These are phyloP conservation scores for Micromesistius poutassou DNA, from an alignment of 2,797 vertebrate genomes.

Conservation along the genomic window DNA sequence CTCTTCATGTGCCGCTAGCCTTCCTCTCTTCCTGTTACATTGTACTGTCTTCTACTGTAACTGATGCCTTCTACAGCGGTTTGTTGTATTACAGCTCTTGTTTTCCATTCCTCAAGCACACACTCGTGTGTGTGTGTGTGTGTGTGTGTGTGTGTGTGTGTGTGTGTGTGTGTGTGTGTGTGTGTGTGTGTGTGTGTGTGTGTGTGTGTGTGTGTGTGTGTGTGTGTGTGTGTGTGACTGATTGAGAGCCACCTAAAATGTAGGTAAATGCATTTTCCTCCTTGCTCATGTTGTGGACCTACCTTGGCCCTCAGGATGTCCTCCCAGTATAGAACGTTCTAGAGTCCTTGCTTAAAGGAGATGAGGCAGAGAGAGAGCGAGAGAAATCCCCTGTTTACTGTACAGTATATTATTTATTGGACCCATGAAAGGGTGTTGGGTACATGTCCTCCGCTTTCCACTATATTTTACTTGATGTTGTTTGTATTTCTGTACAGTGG, in stretches of 20 bases:
- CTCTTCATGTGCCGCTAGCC: slow-evolving; percentile 20
- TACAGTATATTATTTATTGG: not conserved
- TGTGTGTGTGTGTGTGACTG: too few species aligned
- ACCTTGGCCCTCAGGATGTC: slow-evolving; percentile 57
- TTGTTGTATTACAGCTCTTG: slow-evolving; percentile 10
- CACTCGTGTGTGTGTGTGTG: not conserved
- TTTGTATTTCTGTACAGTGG: slow-evolving; percentile 43
- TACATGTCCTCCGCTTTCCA: not conserved
- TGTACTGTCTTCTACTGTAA: slow-evolving; percentile 1
- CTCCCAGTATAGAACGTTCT: slow-evolving; percentile 40
- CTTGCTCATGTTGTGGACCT: slow-evolving; percentile 49
- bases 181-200: too few species aligned
- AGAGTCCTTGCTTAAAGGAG: slow-evolving; percentile 49
- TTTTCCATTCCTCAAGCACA: not conserved
- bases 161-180: too few species aligned
- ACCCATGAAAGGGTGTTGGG: not conserved
- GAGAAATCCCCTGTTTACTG: slow-evolving; percentile 7
- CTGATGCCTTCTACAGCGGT: not conserved
- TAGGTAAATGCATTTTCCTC: slow-evolving; percentile 8
- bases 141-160: not conserved
- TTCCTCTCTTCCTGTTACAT: not conserved
- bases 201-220: too few species aligned
- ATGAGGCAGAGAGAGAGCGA: slow-evolving; percentile 34
- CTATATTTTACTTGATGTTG: slow-evolving; percentile 36
- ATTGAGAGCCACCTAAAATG: slow-evolving; percentile 20